Evolutionary conservation across 2,888 invertebrate genomes (phyloP).

Genomic region (Spisula solida): DNA sequence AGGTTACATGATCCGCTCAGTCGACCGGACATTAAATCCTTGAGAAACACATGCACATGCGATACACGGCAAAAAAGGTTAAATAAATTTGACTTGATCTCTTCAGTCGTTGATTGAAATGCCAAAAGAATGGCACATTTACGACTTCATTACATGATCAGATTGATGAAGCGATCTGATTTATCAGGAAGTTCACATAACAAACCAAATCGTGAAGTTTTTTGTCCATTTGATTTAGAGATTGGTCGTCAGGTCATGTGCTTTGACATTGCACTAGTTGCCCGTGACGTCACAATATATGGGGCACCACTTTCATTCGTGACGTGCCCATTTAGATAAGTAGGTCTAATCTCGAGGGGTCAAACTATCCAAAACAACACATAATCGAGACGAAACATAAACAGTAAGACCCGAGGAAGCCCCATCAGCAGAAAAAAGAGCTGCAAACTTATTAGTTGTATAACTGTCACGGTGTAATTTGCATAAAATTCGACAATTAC

Average conservation of each 20-base stretch:
- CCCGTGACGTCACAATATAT: neutral
- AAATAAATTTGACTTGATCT: neutral
- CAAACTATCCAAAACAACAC: too few species aligned
- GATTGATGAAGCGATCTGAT: neutral
- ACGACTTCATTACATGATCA: conserved; percentile 12
- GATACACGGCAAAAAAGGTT: neutral
- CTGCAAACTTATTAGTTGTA: too few species aligned
- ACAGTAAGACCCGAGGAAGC: too few species aligned
- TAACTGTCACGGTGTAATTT: too few species aligned
- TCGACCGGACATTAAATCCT: neutral
- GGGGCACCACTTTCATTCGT: neutral
- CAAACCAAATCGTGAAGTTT: neutral
- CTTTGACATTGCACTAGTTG: neutral
- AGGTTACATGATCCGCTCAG: neutral
- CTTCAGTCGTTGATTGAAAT: neutral
- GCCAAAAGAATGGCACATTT: neutral
- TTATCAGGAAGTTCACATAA: neutral
- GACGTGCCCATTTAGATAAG: neutral
- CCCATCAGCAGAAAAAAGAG: too few species aligned
- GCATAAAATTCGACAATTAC: too few species aligned
- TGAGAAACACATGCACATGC: neutral
- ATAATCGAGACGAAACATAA: too few species aligned
- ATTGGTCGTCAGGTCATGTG: neutral
- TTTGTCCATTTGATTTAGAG: neutral
- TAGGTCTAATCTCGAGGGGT: too few species aligned